phyloP scores from a whole-genome alignment of 2,888 invertebrate genomes.

The Rhaphigaster nebulosa region DNA sequence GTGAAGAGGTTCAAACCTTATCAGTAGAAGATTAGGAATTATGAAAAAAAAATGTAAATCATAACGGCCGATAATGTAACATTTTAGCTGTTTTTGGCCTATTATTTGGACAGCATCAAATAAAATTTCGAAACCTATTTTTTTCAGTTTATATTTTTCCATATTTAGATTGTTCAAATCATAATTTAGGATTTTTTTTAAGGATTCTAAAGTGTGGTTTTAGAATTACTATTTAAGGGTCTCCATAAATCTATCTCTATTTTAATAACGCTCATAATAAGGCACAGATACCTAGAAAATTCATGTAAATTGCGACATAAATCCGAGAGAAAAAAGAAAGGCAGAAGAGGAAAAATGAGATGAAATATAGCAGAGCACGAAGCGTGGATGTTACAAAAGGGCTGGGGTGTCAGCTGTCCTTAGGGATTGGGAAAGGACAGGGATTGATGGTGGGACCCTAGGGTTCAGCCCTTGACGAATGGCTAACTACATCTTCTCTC shows the following conservation, averaged over 20 bases:
- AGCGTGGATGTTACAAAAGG: slow-evolving; percentile 34
- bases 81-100: no score
- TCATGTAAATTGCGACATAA: background rate
- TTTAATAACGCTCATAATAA: background rate
- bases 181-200: no score
- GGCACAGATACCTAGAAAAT: background rate
- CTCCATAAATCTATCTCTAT: background rate
- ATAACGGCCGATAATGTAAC: no score
- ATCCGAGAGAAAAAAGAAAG: background rate
- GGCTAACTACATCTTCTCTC: slow-evolving; percentile 8
- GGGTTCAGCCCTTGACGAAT: slow-evolving; percentile 31
- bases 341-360: background rate
- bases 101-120: no score
- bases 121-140: no score
- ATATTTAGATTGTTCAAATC: no score
- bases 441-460: slow-evolving; percentile 21
- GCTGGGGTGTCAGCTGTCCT: slow-evolving; percentile 21
- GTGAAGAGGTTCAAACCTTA: no score
- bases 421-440: slow-evolving; percentile 8
- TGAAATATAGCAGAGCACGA: background rate
- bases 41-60: no score
- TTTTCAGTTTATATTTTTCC: no score
- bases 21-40: no score
- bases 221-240: background rate
- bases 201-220: no score